Evolutionary conservation across 2,113 vertebrate species (phyloP).

Genomic region (Brachyistius frenatus): DNA sequence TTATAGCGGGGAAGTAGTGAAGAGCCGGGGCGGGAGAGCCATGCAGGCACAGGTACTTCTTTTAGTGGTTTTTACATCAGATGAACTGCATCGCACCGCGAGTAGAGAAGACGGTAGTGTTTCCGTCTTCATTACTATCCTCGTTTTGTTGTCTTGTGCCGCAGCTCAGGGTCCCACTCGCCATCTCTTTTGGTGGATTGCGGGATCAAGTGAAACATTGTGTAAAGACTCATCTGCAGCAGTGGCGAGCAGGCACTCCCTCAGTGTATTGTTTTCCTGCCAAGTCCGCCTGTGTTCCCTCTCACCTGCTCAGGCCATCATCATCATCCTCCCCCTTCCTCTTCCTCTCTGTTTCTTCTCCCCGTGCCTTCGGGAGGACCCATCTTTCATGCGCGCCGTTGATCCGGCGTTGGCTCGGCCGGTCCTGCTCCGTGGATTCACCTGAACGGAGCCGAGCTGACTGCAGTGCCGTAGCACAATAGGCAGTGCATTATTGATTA

Average conservation of each 20-base stretch:
- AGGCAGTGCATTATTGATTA: slow-evolving; percentile 73
- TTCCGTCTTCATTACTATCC: slow-evolving; percentile 17
- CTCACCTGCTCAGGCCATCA: slow-evolving; percentile 69
- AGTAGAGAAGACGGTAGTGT: neutral
- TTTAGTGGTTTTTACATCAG: slow-evolving; percentile 7
- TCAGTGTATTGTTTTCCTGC: slow-evolving; percentile 59
- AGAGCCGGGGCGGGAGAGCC: neutral
- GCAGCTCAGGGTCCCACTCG: slow-evolving; percentile 15
- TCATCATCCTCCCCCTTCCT: slow-evolving; percentile 3
- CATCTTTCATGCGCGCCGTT: slow-evolving; percentile 56
- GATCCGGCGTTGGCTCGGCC: slow-evolving; percentile 25
- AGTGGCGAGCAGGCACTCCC: slow-evolving; percentile 47
- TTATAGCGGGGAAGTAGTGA: slow-evolving; percentile 4
- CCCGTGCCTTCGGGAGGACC: slow-evolving; percentile 9
- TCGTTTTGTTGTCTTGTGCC: slow-evolving; percentile 35
- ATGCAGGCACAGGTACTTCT: neutral
- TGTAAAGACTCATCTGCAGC: slow-evolving; percentile 68
- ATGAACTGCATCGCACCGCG: neutral
- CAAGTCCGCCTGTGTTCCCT: slow-evolving; percentile 58
- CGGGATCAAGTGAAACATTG: slow-evolving; percentile 35
- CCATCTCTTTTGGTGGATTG: slow-evolving; percentile 27
- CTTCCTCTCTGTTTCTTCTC: slow-evolving; percentile 29
- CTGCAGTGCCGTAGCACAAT: slow-evolving; percentile 64
- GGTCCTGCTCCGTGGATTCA: slow-evolving; percentile 23
- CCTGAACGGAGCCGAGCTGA: slow-evolving; percentile 51